phyloP scores from a whole-genome alignment of 1,140 invertebrate species.

The Scylla paramamosain region DNA sequence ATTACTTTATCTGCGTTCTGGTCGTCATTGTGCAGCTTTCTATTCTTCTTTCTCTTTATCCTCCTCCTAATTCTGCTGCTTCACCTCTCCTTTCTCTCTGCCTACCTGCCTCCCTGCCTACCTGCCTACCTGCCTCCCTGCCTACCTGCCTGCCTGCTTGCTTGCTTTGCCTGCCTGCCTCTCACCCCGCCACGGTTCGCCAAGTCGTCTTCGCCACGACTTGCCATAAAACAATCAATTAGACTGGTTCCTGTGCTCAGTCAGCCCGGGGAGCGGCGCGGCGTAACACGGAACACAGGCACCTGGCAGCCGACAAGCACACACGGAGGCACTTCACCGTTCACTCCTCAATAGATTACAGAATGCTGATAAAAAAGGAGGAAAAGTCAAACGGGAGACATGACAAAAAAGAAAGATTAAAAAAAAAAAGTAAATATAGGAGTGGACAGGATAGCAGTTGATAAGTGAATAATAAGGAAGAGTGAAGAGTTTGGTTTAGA shows the following conservation, averaged over 20 bases:
- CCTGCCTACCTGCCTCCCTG: too few relatives aligned
- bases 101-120: too few relatives aligned
- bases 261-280: background rate
- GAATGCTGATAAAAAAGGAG: background rate
- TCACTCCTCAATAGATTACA: background rate
- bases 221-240: constrained; percentile 40
- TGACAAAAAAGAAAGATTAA: background rate
- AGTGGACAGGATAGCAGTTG: background rate
- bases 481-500: too few relatives aligned
- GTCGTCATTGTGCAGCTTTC: too few relatives aligned
- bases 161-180: too few relatives aligned
- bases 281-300: background rate
- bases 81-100: too few relatives aligned
- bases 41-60: too few relatives aligned
- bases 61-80: too few relatives aligned
- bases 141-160: too few relatives aligned
- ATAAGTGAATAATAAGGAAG: too few relatives aligned
- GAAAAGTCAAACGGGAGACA: background rate
- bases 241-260: background rate
- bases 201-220: background rate
- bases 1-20: too few relatives aligned
- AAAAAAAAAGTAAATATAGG: background rate
- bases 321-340: background rate
- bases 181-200: background rate
- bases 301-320: background rate